Conservation (phyloP, 2,888 invertebrate genomes). For the Drepanosiphum platanoidis region DNA sequence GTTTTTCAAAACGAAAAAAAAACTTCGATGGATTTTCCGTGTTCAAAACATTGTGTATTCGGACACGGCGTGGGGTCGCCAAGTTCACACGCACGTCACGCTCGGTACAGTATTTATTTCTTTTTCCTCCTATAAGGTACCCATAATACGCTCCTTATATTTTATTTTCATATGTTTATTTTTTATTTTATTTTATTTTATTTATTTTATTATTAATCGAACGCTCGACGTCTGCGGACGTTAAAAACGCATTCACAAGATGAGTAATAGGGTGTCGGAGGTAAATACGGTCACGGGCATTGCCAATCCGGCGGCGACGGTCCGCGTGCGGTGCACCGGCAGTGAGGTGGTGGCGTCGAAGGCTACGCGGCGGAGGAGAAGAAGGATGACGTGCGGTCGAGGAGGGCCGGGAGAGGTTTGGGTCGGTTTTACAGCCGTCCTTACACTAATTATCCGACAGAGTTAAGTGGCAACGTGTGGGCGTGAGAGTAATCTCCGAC, state of each 20-base stretch:
- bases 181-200: neutral
- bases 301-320: constrained; percentile 42
- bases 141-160: too few species aligned
- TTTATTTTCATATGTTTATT: neutral
- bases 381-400: neutral
- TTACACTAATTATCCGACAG: constrained; percentile 61
- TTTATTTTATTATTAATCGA: constrained; percentile 29
- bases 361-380: neutral
- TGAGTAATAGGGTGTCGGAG: constrained; percentile 54
- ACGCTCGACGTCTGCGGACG: constrained; percentile 26
- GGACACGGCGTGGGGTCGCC: constrained; percentile 47
- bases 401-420: constrained; percentile 16
- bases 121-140: neutral
- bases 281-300: constrained; percentile 48
- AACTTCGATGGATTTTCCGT: constrained; percentile 33
- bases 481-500: constrained; percentile 62
- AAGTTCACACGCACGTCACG: constrained; percentile 56
- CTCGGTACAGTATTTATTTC: constrained; percentile 8
- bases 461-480: constrained; percentile 62
- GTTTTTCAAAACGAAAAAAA: constrained; percentile 14
- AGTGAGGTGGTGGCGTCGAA: neutral
- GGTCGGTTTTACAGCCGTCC: constrained; percentile 61
- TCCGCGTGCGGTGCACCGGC: neutral
- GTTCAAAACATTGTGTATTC: constrained; percentile 43
- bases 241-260: constrained; percentile 42